phyloP scores from a whole-genome alignment of 2,797 vertebrate species.

The Ctenosaura bakeri region DNA sequence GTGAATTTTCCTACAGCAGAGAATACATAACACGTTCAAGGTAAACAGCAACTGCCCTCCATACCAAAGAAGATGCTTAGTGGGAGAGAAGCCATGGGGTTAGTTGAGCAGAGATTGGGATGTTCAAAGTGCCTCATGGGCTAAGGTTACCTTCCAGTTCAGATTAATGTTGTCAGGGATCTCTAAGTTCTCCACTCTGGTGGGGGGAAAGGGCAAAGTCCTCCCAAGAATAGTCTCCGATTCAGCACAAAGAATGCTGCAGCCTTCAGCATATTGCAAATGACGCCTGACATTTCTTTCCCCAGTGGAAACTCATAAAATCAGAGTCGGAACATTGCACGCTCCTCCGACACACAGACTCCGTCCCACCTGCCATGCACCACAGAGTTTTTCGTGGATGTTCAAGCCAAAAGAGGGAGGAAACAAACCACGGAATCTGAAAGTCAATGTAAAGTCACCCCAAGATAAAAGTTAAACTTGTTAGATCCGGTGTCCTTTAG shows the following conservation, averaged over 20 bases:
- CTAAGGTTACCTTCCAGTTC: background rate
- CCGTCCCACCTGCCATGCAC: background rate
- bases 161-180: background rate
- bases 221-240: background rate
- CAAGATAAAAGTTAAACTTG: background rate
- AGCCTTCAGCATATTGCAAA: background rate
- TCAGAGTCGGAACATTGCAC: background rate
- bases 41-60: conserved; percentile 77
- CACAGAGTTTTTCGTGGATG: background rate
- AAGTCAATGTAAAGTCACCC: background rate
- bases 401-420: background rate
- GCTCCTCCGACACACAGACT: too few species aligned
- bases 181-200: background rate
- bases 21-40: conserved; percentile 92
- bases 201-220: background rate
- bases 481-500: background rate
- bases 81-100: background rate
- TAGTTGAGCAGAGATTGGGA: too few species aligned
- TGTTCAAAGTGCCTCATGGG: background rate
- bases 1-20: conserved; percentile 91
- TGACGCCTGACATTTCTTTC: background rate
- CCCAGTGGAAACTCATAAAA: too few species aligned
- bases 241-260: background rate
- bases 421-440: background rate
- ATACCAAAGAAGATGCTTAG: too few species aligned